Conservation (phyloP, 2,888 invertebrate species). For the Nomada flava region DNA sequence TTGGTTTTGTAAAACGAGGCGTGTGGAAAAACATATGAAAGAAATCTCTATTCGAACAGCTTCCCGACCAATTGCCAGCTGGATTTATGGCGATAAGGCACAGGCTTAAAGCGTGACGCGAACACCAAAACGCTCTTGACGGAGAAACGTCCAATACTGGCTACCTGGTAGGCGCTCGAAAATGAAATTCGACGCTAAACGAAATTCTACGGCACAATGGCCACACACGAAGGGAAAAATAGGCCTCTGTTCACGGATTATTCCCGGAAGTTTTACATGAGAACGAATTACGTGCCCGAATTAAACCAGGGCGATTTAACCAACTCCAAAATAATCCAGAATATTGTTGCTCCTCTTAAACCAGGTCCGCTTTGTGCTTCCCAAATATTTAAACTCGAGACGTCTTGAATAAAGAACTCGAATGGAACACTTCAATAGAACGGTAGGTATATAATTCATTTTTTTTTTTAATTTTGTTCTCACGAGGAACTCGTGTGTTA, state of each 20-base stretch:
- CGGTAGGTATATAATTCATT: neutral
- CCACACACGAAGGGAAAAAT: constrained; percentile 36
- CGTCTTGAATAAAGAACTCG: constrained; percentile 20
- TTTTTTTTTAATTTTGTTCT: neutral
- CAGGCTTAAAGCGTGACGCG: constrained; percentile 56
- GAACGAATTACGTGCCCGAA: constrained; percentile 43
- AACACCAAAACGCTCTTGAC: constrained; percentile 71
- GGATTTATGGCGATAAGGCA: constrained; percentile 61
- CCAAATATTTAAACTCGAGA: constrained; percentile 19
- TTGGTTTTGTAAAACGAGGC: constrained; percentile 31
- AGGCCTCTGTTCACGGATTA: constrained; percentile 56
- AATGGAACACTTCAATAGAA: constrained; percentile 19
- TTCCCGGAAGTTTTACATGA: constrained; percentile 61
- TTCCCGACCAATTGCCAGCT: constrained; percentile 48
- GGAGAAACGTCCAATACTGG: constrained; percentile 60
- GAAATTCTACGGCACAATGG: constrained; percentile 65
- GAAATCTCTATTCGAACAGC: constrained; percentile 41
- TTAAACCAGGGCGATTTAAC: neutral
- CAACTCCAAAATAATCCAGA: constrained; percentile 9
- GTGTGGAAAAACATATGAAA: constrained; percentile 23
- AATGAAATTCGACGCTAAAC: constrained; percentile 71
- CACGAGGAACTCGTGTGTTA: constrained; percentile 11
- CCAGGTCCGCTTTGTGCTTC: neutral
- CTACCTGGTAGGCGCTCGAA: constrained; percentile 30
- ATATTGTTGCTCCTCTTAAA: constrained; percentile 9